phyloP scores from a whole-genome alignment of 2,797 vertebrate genomes.

The Peromyscus attwateri region DNA sequence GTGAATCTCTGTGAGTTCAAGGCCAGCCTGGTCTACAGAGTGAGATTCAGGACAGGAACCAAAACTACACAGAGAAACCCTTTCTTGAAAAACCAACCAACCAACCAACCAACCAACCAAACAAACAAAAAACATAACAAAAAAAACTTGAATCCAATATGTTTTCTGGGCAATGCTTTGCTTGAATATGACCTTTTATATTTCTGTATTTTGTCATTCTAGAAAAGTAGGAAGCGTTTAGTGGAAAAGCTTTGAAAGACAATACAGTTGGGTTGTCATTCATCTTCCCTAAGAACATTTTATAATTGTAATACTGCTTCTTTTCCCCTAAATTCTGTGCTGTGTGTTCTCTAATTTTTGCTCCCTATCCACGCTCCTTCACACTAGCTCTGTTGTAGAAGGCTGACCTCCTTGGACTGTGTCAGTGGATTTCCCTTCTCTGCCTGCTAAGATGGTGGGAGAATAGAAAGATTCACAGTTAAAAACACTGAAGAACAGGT shows the following conservation, averaged over 20 bases:
- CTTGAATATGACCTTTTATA: constrained; percentile 7
- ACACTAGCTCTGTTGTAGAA: not conserved
- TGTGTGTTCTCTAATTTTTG: not conserved
- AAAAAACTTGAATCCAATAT: not conserved
- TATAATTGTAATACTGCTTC: not conserved
- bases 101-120: too few species aligned
- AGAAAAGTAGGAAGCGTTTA: constrained; percentile 18
- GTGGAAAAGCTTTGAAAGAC: constrained; percentile 36
- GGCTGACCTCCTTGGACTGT: not conserved
- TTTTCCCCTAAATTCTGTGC: not conserved
- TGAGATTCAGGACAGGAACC: too few species aligned
- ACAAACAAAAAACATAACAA: too few species aligned
- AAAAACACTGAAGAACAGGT: not conserved
- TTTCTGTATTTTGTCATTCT: constrained; percentile 11
- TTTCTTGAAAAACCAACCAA: too few species aligned
- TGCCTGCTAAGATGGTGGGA: not conserved
- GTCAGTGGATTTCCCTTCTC: not conserved
- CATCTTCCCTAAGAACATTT: not conserved
- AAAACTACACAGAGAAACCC: too few species aligned
- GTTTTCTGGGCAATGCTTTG: not conserved
- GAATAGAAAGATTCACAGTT: not conserved
- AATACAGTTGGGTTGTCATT: not conserved
- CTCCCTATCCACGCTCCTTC: too few species aligned
- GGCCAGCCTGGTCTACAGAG: too few species aligned
- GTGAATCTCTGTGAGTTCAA: too few species aligned